Base-by-base conservation (phyloP, 2,113 vertebrate species). In the Dicaeum eximium region DNA sequence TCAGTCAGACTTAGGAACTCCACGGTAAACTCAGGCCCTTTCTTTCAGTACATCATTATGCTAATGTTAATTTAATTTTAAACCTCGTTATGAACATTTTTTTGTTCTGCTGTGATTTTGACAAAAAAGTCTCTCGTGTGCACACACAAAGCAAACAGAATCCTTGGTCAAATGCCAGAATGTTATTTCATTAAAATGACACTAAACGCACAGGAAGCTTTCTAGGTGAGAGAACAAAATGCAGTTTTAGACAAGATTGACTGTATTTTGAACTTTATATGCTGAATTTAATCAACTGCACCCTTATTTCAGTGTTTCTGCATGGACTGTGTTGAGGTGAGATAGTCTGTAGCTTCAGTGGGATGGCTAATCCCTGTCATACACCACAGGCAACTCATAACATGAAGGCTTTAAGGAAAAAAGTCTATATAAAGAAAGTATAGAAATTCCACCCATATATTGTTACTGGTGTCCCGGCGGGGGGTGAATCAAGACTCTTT, bases 191-290 rank as follows among this genome's bases (percentile, higher is more conserved):
- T 70, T 66, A 71, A 38, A 27, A 6, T 19, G 17, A 7, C 28
- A 24, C 1, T 67, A 51, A 75, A 47, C 27, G 9, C 4, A 5
- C 11, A 18, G 50, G 31, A 54, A 45, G 23, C 30, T 62, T 74
- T 78, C 42, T 30, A 57, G 45, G 30, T 71, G 51, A 84, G 77
- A 45, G 24, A 18, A 56, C 30, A 40, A 89, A 86, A 44, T 11
- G 7, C 0, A 1, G 5, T 45, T 78, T 78, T 44, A 82, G 64
- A 62, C 2, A 8, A 58, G 31, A 60, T 42, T 0, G 5, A 2
- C n/a, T n/a, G 0, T 37, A 5, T 62, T 64, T 58, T 33, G 31
- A 64, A 60, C 12, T 73, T 56, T 5, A 27, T 18, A 7, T 7
- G 6, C 48, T 60, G 58, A 65, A 56, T 65, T 35, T 38, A n/a